Evolutionary conservation across 2,797 vertebrate genomes (phyloP).

Genomic region (Psittacula echo): DNA sequence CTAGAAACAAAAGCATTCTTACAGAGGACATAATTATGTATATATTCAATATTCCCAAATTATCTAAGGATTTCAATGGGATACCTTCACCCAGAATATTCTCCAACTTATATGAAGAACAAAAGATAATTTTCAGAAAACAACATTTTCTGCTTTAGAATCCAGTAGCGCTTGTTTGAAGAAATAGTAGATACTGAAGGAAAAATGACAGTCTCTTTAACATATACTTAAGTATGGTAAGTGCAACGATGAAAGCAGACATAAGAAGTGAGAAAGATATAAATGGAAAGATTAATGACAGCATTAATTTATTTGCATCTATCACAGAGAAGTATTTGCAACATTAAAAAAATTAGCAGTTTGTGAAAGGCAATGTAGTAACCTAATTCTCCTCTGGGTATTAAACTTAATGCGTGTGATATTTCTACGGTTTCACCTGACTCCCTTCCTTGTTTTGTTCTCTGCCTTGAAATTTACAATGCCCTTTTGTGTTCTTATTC

Average conservation of each 20-base stretch:
- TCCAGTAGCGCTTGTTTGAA: constrained; percentile 54
- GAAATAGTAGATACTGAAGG: constrained; percentile 59
- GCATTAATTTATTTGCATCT: constrained; percentile 73
- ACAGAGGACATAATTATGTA: neutral
- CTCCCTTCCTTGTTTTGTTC: constrained; percentile 64
- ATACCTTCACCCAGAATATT: neutral
- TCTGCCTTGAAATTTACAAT: constrained; percentile 60
- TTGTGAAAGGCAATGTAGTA: constrained; percentile 59
- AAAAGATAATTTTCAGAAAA: constrained; percentile 38
- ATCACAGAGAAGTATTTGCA: constrained; percentile 55
- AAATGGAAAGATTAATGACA: constrained; percentile 74
- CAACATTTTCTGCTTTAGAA: constrained; percentile 29
- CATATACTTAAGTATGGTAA: constrained; percentile 70
- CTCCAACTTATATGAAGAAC: neutral
- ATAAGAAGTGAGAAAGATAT: constrained; percentile 72
- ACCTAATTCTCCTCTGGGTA: constrained; percentile 65
- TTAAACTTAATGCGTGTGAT: constrained; percentile 65
- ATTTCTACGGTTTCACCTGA: constrained; percentile 57
- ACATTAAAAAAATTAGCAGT: constrained; percentile 58
- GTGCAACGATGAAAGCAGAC: constrained; percentile 70
- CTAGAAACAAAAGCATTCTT: neutral
- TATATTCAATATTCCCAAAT: neutral
- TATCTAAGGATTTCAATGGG: neutral
- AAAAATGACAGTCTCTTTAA: constrained; percentile 71
- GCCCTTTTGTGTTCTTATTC: constrained; percentile 62